Evolutionary conservation across 2,797 vertebrate species (phyloP), one percentile per base, ranked within the genome.

Genomic region (Arnoldichthys spilopterus): DNA sequence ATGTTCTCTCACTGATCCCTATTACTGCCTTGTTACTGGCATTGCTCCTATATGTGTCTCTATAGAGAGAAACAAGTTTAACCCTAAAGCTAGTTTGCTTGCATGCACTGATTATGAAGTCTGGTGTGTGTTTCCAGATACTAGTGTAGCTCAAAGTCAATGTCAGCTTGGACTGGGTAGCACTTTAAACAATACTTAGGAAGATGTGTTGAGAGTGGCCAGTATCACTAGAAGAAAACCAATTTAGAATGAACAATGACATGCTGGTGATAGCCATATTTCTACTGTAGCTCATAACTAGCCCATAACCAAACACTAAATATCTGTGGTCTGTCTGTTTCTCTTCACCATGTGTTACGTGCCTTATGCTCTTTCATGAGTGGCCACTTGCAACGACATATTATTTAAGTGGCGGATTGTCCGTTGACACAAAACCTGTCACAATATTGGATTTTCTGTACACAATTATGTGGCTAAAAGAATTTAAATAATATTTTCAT

Each of bases 11-110:
- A 51, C 73, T 63, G 69, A 78, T 59, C 56, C 63, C 45, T 72
- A 49, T 66, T 67, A 72, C 75, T 79, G 77, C 20, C 68, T 79
- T 56, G 78, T 73, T 72, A 79, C 49, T 22, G 22, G 15, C 37
- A 74, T 34, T 61, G 54, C 9, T 45, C 72, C 28, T 56, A n/a
- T 22, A 15, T 28, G 51, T 67, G 34, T 66, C 49, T 61, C 30
- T 30, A 20, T 43, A 79, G 45, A 47, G n/a, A 30, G 34, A 56
- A 28, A 28, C 15, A n/a, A 32, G 15, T 67, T 49, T 56, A 13
- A 64, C 49, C 61, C 26, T 9, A 72, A 73, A 30, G 30, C 34
- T 37, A 62, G 56, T 77, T 53, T 73, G 40, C 66, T 68, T 68
- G 24, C 34, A 22, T 68, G 28, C 2, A 51, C 62, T 74, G n/a